Percentiles rank a stretch among this genome's conserved stretches.
Conservation (phyloP, 1,140 invertebrate genomes). For the Solenopsis fugax region DNA sequence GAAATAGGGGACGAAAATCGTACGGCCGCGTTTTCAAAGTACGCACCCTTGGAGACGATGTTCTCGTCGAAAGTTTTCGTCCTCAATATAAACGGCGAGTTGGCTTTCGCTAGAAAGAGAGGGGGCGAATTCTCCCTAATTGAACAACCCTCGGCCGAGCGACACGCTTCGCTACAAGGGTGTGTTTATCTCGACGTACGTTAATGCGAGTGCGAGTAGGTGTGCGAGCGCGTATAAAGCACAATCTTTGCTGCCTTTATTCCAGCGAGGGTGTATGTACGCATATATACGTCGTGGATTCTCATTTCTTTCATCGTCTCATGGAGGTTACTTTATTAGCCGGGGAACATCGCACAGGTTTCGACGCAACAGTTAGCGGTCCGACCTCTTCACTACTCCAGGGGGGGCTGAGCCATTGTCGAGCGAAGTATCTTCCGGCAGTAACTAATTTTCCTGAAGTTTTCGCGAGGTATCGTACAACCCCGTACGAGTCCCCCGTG, state of each 20-base stretch:
- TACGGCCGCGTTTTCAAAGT: constrained; percentile 26
- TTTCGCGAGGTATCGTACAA: constrained; percentile 39
- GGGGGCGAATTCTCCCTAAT: constrained; percentile 74
- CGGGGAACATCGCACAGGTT: constrained; percentile 69
- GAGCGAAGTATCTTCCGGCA: constrained; percentile 22
- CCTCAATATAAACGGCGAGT: constrained; percentile 68
- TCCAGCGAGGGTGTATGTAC: neutral
- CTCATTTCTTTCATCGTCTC: constrained; percentile 35
- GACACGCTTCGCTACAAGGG: constrained; percentile 76
- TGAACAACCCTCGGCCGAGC: constrained; percentile 76
- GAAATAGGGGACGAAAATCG: neutral
- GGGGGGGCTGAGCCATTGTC: constrained; percentile 3
- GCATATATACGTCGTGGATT: neutral
- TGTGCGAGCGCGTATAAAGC: constrained; percentile 76
- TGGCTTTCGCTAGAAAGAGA: constrained; percentile 59
- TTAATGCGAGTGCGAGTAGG: constrained; percentile 75
- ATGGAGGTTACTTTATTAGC: constrained; percentile 81
- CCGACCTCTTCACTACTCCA: constrained; percentile 10
- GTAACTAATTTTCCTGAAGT: constrained; percentile 64
- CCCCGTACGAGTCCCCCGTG: constrained; percentile 37
- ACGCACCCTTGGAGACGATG: constrained; percentile 10
- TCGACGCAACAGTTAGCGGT: constrained; percentile 85
- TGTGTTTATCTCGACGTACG: constrained; percentile 79
- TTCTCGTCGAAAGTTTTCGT: constrained; percentile 57
- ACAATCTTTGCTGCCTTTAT: constrained; percentile 67